Evolutionary conservation across 2,113 vertebrate genomes (phyloP).

Genomic region (Jaculus jaculus): DNA sequence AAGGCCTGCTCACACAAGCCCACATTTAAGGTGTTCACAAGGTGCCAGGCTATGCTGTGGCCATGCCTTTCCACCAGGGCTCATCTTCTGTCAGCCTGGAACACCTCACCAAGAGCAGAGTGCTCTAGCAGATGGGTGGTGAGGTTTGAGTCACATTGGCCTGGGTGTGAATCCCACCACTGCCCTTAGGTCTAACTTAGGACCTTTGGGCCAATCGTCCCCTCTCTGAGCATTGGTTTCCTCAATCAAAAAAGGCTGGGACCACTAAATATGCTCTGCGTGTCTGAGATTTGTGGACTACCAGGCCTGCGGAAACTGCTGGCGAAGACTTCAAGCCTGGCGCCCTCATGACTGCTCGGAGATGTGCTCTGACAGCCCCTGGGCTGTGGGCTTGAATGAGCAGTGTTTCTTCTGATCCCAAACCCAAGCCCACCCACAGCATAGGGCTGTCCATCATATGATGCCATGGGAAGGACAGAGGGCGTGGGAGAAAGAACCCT

Average conservation of each 20-base stretch:
- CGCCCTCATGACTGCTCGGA: background rate
- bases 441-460: background rate
- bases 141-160: background rate
- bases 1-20: too few species aligned
- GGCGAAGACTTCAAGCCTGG: background rate
- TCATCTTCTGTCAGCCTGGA: background rate
- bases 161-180: background rate
- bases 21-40: background rate
- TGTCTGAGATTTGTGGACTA: background rate
- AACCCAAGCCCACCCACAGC: background rate
- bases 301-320: background rate
- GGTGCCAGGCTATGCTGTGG: background rate
- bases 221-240: background rate
- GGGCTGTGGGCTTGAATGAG: background rate
- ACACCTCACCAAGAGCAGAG: background rate
- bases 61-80: accelerated
- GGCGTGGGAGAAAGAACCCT: background rate
- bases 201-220: background rate
- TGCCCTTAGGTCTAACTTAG: background rate
- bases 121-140: background rate
- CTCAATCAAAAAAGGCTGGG: background rate
- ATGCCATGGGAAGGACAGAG: background rate
- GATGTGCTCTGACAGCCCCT: background rate
- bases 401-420: background rate
- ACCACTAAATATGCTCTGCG: background rate